phyloP scores from a whole-genome alignment of 2,113 vertebrate species.

The Xyliphius kryptos region DNA sequence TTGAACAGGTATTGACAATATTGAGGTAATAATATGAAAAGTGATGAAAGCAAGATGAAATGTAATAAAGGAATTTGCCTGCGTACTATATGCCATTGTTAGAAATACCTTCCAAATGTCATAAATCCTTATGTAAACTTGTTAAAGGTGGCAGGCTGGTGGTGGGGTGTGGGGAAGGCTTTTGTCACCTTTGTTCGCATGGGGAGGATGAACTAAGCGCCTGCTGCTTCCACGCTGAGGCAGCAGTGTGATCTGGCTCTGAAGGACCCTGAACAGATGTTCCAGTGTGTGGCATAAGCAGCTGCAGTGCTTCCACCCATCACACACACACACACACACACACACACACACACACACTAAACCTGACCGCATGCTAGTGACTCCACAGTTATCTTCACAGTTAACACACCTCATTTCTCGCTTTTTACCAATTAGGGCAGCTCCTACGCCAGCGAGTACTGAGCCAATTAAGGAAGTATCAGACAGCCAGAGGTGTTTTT shows the following conservation, averaged over 20 bases:
- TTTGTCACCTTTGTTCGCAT: conserved; percentile 17
- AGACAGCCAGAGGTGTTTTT: background rate
- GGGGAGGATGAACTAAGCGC: conserved; percentile 7
- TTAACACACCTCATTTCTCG: conserved; percentile 30
- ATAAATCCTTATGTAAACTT: background rate
- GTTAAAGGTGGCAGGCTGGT: background rate
- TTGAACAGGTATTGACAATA: too few species aligned
- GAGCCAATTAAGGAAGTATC: conserved; percentile 26
- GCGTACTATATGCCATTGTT: background rate
- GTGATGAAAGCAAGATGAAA: background rate
- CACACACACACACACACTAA: conserved; percentile 2
- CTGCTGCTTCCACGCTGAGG: conserved; percentile 21
- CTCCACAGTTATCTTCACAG: conserved; percentile 3
- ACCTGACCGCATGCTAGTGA: background rate
- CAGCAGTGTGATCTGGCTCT: conserved; percentile 26
- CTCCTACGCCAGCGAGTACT: conserved; percentile 13
- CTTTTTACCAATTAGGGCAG: conserved; percentile 37
- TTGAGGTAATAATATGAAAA: background rate
- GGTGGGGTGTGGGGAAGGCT: conserved; percentile 4
- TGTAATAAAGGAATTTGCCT: background rate
- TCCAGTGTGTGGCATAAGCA: conserved; percentile 24
- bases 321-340: background rate
- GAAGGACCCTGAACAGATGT: conserved; percentile 38
- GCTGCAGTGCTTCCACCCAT: conserved; percentile 13
- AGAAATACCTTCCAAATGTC: background rate